Conservation (phyloP, 2,888 invertebrate genomes). For the Argyresthia albistria region DNA sequence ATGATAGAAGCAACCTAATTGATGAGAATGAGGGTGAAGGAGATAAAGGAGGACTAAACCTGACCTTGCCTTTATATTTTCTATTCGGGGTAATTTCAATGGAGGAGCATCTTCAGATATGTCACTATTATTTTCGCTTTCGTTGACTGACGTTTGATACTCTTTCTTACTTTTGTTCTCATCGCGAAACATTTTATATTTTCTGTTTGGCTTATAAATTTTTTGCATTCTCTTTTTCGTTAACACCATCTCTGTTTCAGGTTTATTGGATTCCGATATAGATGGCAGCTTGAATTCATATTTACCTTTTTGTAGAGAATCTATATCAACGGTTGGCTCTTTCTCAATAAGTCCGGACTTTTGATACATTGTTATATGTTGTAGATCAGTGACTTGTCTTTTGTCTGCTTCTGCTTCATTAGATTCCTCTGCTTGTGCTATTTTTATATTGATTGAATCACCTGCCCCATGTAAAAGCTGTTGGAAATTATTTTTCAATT, state of each 20-base stretch:
- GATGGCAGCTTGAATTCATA: slow-evolving; percentile 39
- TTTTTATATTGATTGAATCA: slow-evolving; percentile 19
- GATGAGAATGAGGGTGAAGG: not conserved
- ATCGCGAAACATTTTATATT: slow-evolving; percentile 38
- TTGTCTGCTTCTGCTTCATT: slow-evolving; percentile 13
- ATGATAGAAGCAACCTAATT: no score
- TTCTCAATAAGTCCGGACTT: no score
- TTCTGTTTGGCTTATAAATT: slow-evolving; percentile 36
- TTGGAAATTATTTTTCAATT: slow-evolving; percentile 46
- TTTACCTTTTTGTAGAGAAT: slow-evolving; percentile 7
- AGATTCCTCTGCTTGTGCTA: slow-evolving; percentile 13
- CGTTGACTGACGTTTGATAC: slow-evolving; percentile 44
- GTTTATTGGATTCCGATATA: slow-evolving; percentile 42
- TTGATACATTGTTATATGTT: not conserved
- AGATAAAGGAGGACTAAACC: slow-evolving; percentile 11
- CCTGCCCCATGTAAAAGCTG: slow-evolving; percentile 36
- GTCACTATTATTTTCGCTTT: slow-evolving; percentile 40
- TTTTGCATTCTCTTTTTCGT: slow-evolving; percentile 35
- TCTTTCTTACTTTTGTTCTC: slow-evolving; percentile 36
- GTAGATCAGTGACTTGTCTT: slow-evolving; percentile 9
- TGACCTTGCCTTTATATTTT: slow-evolving; percentile 43
- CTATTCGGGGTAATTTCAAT: slow-evolving; percentile 58
- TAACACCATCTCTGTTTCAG: slow-evolving; percentile 23
- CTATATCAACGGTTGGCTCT: not conserved
- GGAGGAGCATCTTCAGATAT: slow-evolving; percentile 48